Conservation (phyloP, 53 echinoderm and acorn worm genomes). For the Hippasteria phrygiana region DNA sequence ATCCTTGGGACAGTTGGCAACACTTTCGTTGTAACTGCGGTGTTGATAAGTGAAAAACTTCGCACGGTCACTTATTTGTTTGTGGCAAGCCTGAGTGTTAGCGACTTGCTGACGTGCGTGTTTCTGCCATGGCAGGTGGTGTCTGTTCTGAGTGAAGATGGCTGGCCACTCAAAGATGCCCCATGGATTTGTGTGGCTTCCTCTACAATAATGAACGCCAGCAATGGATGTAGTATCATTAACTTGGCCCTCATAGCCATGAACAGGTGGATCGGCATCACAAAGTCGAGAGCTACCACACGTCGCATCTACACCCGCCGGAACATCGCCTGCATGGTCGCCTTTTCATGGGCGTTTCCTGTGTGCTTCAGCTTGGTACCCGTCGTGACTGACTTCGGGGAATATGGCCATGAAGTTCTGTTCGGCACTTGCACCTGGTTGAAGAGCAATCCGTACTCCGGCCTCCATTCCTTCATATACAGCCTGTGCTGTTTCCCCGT, state of each 20-base stretch:
- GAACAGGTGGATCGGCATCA: neutral
- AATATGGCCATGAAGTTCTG: neutral
- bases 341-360: neutral
- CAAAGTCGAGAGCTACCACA: neutral
- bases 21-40: no score
- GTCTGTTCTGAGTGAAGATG: constrained; percentile 45
- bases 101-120: constrained; percentile 54
- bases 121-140: constrained; percentile 57
- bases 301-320: no score
- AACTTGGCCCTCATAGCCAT: no score
- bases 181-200: constrained; percentile 65
- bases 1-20: no score
- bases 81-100: neutral
- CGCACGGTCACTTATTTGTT: neutral
- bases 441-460: neutral
- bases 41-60: no score
- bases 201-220: no score
- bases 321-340: neutral
- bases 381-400: neutral
- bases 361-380: neutral
- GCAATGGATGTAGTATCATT: no score
- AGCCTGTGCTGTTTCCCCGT: neutral
- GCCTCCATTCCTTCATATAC: neutral
- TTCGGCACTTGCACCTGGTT: constrained; percentile 1
- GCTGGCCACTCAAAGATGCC: constrained; percentile 70